Base-by-base conservation (phyloP, 1,140 invertebrate genomes). In the Antheraea mylitta region DNA sequence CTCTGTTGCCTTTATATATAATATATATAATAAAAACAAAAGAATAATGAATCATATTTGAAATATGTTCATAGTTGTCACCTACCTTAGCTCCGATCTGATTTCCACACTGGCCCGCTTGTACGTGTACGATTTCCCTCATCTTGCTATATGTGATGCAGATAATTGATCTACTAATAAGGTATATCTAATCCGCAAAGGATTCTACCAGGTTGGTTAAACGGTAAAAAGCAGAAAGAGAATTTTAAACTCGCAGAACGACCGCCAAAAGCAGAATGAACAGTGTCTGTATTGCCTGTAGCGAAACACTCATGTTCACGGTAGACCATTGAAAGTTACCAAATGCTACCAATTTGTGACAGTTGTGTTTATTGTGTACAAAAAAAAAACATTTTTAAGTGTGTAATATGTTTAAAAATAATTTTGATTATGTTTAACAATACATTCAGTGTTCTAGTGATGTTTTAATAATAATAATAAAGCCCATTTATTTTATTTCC, bases 111-210 rank as follows among this genome's bases (percentile, higher is more conserved):
- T 60, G 59, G 4, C 59, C 59, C 13, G 59, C 59, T 18, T 60
- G 59, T 0, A 60, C 18, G 59, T 60, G 59, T 10, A 60, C 59
- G 59, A 60, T 60, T 60, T 60, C 59, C 59, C 59, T 60, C 59
- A 60, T 60, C 85, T 93, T 95, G 79, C 78, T 72, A 36, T 68
- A 78, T 88, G 75, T 86, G 81, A 85, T 86, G 81, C 86, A 82
- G 83, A 85, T 86, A 86, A 85, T 86, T 91, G 11, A 42, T 42
- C 13, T 13, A 13, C 13, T 53, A 6, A 53, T 53, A 53, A 53
- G 9, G 6, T 16, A 13, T 16, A 3, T 48, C 7, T 5, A 53
- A 11, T 48, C 9, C 1, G 45, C 38, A 11, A 42, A 53, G 0
- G 13, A 1, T 53, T 53, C 11, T 53, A 53, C 1, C 45, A 16